phyloP scores from a whole-genome alignment of 2,888 invertebrate genomes.

The Panopea generosa region DNA sequence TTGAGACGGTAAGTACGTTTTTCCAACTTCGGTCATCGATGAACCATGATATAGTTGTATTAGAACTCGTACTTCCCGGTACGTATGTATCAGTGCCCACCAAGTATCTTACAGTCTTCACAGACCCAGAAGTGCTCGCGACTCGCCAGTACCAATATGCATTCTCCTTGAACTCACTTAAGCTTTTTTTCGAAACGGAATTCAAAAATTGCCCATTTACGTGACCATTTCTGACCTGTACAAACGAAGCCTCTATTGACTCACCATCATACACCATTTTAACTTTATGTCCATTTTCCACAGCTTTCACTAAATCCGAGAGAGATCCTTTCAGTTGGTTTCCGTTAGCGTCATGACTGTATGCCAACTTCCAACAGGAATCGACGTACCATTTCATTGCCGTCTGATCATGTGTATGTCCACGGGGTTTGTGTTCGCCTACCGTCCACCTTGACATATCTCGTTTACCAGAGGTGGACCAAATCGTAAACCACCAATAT shows the following conservation, averaged over 20 bases:
- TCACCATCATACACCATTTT: conserved; percentile 9
- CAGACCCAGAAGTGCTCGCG: conserved; percentile 14
- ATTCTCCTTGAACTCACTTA: conserved; percentile 3
- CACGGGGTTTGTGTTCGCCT: conserved; percentile 28
- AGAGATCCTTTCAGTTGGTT: conserved; percentile 21
- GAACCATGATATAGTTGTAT: conserved; percentile 17
- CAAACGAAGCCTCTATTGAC: conserved; percentile 20
- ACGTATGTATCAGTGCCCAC: conserved; percentile 9
- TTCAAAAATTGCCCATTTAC: conserved; percentile 17
- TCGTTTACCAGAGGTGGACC: not conserved
- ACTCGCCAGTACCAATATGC: conserved; percentile 35
- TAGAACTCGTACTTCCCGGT: not conserved
- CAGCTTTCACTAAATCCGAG: conserved; percentile 1
- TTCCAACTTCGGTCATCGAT: conserved; percentile 32
- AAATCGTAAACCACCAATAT: conserved; percentile 38
- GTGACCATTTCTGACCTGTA: conserved; percentile 16
- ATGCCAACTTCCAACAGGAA: conserved; percentile 32
- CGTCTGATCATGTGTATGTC: not conserved
- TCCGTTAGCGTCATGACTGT: conserved; percentile 27
- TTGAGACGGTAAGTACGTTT: conserved; percentile 1
- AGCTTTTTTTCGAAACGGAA: conserved; percentile 9
- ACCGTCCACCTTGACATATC: conserved; percentile 35
- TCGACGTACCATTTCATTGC: conserved; percentile 29
- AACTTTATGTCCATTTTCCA: conserved; percentile 21
- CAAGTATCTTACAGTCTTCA: not conserved